A percentile compares a stretch with the other conserved stretches of the same genome.
Evolutionary conservation across 2,797 vertebrate species (phyloP).

Genomic region (Mallotus villosus): DNA sequence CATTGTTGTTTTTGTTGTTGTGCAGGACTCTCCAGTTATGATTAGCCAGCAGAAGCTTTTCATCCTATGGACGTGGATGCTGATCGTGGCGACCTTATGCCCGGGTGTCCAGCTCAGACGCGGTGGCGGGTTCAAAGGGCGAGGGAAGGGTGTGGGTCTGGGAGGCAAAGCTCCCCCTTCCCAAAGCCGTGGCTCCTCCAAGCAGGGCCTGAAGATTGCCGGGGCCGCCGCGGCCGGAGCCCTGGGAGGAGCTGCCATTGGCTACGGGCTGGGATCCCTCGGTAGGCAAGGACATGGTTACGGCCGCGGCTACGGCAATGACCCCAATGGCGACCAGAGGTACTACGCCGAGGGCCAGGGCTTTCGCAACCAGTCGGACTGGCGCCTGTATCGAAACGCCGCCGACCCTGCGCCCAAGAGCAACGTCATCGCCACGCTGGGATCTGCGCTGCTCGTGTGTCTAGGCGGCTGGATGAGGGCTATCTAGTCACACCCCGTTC

Average conservation of each 20-base stretch:
- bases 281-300: constrained; percentile 57
- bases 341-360: constrained; percentile 35
- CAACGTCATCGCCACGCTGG: constrained; percentile 45
- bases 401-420: constrained; percentile 37
- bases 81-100: constrained; percentile 61
- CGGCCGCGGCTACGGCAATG: constrained; percentile 38
- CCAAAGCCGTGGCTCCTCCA: constrained; percentile 53
- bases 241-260: constrained; percentile 70
- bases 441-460: constrained; percentile 52
- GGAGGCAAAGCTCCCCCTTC: constrained; percentile 43
- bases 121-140: constrained; percentile 36
- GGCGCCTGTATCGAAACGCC: constrained; percentile 45
- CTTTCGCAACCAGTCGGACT: constrained; percentile 48
- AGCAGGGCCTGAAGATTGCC: constrained; percentile 68
- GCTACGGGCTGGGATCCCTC: constrained; percentile 69
- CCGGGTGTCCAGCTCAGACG: constrained; percentile 58
- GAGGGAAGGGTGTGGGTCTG: constrained; percentile 40
- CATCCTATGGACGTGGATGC: constrained; percentile 61
- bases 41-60: constrained; percentile 57
- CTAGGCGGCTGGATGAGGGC: constrained; percentile 55
- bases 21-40: constrained; percentile 53
- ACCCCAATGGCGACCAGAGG: constrained; percentile 35
- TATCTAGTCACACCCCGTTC: constrained; percentile 23
- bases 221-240: constrained; percentile 71
- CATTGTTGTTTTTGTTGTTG: constrained; percentile 10